Conservation (phyloP, 2,797 vertebrate genomes). For the Sebastes ruberrimus region DNA sequence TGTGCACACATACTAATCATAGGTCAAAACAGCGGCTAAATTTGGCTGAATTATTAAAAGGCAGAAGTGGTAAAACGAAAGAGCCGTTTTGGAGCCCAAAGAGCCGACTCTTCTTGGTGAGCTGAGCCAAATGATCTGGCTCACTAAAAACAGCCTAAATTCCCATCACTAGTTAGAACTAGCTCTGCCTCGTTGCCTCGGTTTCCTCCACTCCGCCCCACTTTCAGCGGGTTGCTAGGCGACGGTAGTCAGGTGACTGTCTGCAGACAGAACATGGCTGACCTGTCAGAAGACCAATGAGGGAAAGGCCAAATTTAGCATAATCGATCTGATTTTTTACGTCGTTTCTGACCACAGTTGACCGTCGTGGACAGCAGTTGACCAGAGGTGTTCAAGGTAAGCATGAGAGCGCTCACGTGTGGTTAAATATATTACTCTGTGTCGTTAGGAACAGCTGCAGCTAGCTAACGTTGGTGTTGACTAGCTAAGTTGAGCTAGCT, state of each 20-base stretch:
- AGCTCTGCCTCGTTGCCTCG: not conserved
- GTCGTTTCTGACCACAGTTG: slow-evolving; percentile 46
- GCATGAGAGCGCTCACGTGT: not conserved
- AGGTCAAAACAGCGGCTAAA: no score
- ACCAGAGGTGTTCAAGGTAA: slow-evolving; percentile 66
- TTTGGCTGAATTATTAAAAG: no score
- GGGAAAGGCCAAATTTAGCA: slow-evolving; percentile 74
- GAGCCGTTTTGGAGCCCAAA: no score
- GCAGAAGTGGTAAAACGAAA: no score
- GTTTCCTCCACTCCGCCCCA: slow-evolving; percentile 55
- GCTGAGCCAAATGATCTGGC: no score
- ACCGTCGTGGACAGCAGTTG: slow-evolving; percentile 34
- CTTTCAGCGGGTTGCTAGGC: slow-evolving; percentile 72
- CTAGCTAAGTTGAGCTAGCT: slow-evolving; percentile 67
- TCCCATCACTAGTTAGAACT: not conserved
- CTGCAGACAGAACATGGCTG: slow-evolving; percentile 84
- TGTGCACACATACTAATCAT: no score
- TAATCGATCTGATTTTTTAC: slow-evolving; percentile 67
- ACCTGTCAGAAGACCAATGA: slow-evolving; percentile 83
- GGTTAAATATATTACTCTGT: not conserved
- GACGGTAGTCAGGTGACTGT: slow-evolving; percentile 85
- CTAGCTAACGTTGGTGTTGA: slow-evolving; percentile 36
- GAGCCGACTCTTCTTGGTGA: no score
- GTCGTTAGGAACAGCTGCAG: not conserved
- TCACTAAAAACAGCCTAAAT: accelerated